These are phyloP conservation scores for Pammene fasciana DNA, from an alignment of 2,888 invertebrate genomes.

Conservation along the genomic window DNA sequence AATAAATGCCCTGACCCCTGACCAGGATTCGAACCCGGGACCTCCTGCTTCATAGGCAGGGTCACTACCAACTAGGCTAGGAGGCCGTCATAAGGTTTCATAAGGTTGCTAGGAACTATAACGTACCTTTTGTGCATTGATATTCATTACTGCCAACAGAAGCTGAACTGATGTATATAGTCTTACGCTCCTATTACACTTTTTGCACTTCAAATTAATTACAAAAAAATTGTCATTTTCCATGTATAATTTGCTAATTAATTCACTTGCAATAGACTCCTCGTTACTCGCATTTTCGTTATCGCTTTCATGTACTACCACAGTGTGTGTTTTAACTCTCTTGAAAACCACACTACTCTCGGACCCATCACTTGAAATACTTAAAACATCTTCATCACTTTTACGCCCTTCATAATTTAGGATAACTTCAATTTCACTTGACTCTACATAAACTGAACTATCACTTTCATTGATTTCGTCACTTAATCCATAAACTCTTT, in stretches of 20 bases:
- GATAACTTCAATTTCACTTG: neutral
- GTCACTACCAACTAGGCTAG: too few relatives aligned
- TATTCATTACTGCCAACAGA: neutral
- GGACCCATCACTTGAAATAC: neutral
- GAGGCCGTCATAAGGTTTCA: too few relatives aligned
- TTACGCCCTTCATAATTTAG: neutral
- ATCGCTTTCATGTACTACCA: neutral
- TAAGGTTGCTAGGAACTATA: too few relatives aligned
- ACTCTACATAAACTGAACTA: neutral
- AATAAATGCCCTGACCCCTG: too few relatives aligned
- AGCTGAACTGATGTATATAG: neutral
- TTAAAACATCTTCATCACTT: neutral
- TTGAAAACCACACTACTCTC: neutral
- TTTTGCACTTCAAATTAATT: slow-evolving; percentile 4
- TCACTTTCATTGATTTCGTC: neutral
- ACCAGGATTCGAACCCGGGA: too few relatives aligned
- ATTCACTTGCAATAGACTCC: neutral
- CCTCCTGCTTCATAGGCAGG: too few relatives aligned
- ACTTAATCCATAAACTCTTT: neutral
- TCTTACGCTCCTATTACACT: slow-evolving; percentile 1
- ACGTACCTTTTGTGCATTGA: slow-evolving; percentile 8
- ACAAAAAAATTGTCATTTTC: neutral
- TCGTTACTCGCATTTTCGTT: neutral
- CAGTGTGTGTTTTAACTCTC: neutral
- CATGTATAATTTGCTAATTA: neutral